A percentile compares a stretch with the other conserved stretches of the same genome.
These are phyloP conservation scores for Neomonachus schauinslandi DNA, from an alignment of 2,113 vertebrate species.

Conservation along the genomic window DNA sequence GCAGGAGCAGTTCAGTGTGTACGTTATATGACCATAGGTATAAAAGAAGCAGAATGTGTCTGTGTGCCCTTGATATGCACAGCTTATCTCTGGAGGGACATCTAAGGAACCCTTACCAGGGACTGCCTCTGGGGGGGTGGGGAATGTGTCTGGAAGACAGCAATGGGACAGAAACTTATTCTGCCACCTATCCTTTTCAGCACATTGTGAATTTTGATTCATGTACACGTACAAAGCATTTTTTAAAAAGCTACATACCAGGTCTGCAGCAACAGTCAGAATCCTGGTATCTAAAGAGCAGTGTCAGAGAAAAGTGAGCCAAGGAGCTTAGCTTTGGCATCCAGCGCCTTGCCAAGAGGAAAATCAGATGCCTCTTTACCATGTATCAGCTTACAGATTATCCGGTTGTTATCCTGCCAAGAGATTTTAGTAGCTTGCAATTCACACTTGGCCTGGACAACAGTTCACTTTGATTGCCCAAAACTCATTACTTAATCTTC, in stretches of 20 bases:
- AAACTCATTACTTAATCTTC: not conserved
- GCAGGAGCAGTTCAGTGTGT: not conserved
- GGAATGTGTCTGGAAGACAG: not conserved
- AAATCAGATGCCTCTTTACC: not conserved
- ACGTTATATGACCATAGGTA: not conserved
- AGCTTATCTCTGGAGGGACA: not conserved
- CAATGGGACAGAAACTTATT: not conserved
- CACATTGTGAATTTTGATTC: not conserved
- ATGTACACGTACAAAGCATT: not conserved
- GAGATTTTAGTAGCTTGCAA: conserved; percentile 29
- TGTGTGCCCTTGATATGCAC: not conserved
- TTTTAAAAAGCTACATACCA: not conserved
- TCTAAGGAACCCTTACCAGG: not conserved
- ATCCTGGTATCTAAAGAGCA: not conserved
- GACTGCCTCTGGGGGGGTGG: not conserved
- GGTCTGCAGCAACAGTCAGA: not conserved
- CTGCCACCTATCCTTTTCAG: not conserved
- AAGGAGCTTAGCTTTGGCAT: not conserved
- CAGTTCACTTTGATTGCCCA: not conserved
- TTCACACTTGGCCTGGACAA: not conserved
- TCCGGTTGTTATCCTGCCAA: not conserved
- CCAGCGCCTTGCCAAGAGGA: not conserved
- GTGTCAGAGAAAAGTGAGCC: not conserved
- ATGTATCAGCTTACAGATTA: not conserved
- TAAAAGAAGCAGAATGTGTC: not conserved